Evolutionary conservation across 1,140 invertebrate genomes (phyloP), one percentile per base, ranked within the genome.

Genomic region (Arctopsyche grandis): DNA sequence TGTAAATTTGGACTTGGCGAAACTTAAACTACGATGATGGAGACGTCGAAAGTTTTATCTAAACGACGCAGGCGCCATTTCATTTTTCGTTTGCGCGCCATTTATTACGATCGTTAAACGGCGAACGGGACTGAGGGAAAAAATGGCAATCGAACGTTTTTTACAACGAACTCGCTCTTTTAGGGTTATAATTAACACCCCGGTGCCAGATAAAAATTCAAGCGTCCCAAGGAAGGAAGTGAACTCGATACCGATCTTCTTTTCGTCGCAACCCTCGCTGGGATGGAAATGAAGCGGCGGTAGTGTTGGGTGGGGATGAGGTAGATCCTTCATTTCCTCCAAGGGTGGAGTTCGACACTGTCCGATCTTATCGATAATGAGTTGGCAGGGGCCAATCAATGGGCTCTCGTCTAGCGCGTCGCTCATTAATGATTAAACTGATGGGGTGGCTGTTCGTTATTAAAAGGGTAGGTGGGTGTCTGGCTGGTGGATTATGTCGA

Each of bases 331-430:
- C 56, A 60, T 60, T 60, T 60, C 56, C 56, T 60, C 56, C 9
- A 7, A 7, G 29, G 29, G 29, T 38, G 29, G 7, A 7, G 29
- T 38, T 38, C 29, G 29, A 7, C 29, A 38, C 29, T 38, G 56
- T 60, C 56, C 56, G 56, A 60, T 60, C 56, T 60, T 60, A 60
- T 60, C 56, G 56, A 60, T 60, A 60, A 60, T 21, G 56, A 60
- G 56, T 60, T 60, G 56, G 56, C 56, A 60, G 56, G 16, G 56
- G 56, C 56, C 21, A 60, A 60, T 60, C 56, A 60, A 60, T 60
- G 56, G 56, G 56, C 56, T 16, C 56, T 1, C 56, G 16, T 21
- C 16, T 14, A 38, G 29, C 1, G 16, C 56, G 16, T 19, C 56
- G 56, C 56, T 60, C 56, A 60, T 60, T 60, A 60, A 60, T 16